Evolutionary conservation across 2,888 invertebrate species (phyloP).

Genomic region (Cephus spinipes): DNA sequence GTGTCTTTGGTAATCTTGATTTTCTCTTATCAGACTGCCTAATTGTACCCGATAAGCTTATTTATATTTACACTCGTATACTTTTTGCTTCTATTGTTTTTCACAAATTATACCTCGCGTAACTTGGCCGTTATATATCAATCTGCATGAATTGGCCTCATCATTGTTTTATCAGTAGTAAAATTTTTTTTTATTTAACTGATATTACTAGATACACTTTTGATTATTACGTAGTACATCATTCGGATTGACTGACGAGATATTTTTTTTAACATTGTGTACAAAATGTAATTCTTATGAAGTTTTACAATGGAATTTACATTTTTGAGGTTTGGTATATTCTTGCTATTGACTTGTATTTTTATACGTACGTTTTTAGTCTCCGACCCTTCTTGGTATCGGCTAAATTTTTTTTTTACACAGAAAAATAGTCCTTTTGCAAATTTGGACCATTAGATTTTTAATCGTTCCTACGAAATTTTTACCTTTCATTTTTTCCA

Average conservation of each 20-base stretch:
- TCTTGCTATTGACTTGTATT: too few relatives aligned
- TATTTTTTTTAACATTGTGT: neutral
- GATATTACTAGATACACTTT: neutral
- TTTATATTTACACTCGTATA: neutral
- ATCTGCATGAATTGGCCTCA: neutral
- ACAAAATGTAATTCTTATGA: too few relatives aligned
- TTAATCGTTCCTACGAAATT: neutral
- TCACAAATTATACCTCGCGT: neutral
- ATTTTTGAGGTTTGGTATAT: too few relatives aligned
- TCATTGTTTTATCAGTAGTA: neutral
- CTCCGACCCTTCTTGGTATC: too few relatives aligned
- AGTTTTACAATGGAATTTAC: too few relatives aligned
- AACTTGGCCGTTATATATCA: neutral
- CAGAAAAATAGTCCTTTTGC: neutral
- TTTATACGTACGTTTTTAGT: too few relatives aligned
- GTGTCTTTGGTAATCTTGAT: too few relatives aligned
- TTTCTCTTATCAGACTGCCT: too few relatives aligned
- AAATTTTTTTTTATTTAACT: neutral
- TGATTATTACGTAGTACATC: neutral
- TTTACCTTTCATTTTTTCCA: neutral
- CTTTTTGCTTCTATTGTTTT: neutral
- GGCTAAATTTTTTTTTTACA: neutral
- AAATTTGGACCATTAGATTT: neutral
- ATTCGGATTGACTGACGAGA: neutral
- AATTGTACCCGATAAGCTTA: neutral